Percentiles rank a stretch among this genome's conserved stretches.
Conservation (phyloP, 1,140 invertebrate species). For the Antheraea mylitta region DNA sequence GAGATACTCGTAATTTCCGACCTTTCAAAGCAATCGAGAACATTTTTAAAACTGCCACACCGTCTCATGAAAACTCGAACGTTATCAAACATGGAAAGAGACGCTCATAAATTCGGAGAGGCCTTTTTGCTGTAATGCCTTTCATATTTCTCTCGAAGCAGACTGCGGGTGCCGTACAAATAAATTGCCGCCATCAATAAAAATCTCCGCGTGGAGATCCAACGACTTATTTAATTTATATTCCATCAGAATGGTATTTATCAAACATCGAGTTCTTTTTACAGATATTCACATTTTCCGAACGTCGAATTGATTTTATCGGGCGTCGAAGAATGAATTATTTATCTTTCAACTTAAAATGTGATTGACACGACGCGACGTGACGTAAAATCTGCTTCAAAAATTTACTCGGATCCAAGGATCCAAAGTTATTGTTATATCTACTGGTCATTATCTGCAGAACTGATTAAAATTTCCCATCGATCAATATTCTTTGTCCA, state of each 20-base stretch:
- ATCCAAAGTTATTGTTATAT: no score
- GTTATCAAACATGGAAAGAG: slow-evolving; percentile 63
- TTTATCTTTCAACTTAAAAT: neutral
- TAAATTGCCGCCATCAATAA: slow-evolving; percentile 73
- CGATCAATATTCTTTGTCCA: no score
- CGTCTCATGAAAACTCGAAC: slow-evolving; percentile 54
- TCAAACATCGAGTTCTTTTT: slow-evolving; percentile 49
- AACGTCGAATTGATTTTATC: slow-evolving; percentile 34
- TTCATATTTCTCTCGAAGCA: slow-evolving; percentile 72
- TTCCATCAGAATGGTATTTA: slow-evolving; percentile 60
- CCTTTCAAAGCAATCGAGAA: slow-evolving; percentile 58
- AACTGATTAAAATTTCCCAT: no score
- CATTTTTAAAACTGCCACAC: slow-evolving; percentile 40
- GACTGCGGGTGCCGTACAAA: slow-evolving; percentile 69
- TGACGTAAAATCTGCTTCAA: neutral
- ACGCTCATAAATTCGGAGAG: slow-evolving; percentile 70
- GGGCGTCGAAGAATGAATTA: slow-evolving; percentile 15
- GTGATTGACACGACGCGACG: neutral
- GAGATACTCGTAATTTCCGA: slow-evolving; percentile 36
- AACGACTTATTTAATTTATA: slow-evolving; percentile 72
- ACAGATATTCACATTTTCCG: slow-evolving; percentile 30
- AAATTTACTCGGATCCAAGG: neutral
- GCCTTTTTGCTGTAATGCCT: slow-evolving; percentile 72
- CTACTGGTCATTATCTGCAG: no score
- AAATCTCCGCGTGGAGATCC: slow-evolving; percentile 65